Evolutionary conservation across 2,888 invertebrate genomes (phyloP).

Genomic region (Lasioglossum villosulum): DNA sequence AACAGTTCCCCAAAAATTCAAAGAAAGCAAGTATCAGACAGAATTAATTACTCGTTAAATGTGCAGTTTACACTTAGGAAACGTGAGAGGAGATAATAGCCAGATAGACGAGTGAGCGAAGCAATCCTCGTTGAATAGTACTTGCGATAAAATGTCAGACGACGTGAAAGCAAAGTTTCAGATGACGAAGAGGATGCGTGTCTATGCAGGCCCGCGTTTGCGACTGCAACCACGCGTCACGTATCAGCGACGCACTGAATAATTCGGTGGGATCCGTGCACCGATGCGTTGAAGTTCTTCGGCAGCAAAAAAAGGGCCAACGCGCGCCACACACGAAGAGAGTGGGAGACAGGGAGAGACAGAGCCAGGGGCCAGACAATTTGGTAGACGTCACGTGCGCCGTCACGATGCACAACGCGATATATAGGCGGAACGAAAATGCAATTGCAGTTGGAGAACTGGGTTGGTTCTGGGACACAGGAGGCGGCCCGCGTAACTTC

Average conservation of each 20-base stretch:
- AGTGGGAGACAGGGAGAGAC: background rate
- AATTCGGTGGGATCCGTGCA: background rate
- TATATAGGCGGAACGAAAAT: conserved; percentile 34
- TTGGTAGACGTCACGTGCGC: conserved; percentile 4
- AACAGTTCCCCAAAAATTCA: too few species aligned
- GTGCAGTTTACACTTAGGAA: background rate
- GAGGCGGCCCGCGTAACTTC: conserved; percentile 9
- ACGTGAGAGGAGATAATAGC: background rate
- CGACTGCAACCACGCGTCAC: background rate
- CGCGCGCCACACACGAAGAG: background rate
- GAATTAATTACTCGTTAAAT: background rate
- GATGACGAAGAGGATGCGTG: background rate
- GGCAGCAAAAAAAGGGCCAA: background rate
- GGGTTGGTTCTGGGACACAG: background rate
- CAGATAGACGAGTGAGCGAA: background rate
- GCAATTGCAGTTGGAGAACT: conserved; percentile 38
- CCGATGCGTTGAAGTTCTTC: background rate
- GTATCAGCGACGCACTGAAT: conserved; percentile 5
- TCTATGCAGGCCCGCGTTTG: background rate
- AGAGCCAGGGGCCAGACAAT: background rate
- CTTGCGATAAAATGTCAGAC: background rate
- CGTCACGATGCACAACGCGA: background rate
- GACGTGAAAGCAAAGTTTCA: background rate
- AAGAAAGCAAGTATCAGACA: too few species aligned
- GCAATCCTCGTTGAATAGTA: background rate